Conservation (phyloP, 2,113 vertebrate species). For the Tauraco erythrolophus region DNA sequence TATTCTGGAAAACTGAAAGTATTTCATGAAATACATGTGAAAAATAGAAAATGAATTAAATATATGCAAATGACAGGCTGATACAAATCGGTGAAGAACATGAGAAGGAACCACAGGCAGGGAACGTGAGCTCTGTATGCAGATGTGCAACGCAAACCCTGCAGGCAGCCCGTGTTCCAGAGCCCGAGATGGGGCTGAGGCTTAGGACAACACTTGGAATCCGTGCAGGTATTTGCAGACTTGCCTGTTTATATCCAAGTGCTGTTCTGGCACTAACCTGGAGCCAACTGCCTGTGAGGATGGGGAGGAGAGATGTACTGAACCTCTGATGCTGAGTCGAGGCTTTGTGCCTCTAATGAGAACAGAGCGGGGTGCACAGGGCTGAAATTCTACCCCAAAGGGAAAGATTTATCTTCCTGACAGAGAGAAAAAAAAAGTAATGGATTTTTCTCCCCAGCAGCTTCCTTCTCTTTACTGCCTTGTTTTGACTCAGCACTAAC, state of each 20-base stretch:
- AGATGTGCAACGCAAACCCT: rapidly evolving
- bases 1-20: background rate
- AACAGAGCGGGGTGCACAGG: background rate
- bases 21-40: background rate
- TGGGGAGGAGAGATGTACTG: background rate
- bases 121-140: background rate
- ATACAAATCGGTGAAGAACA: background rate
- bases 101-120: background rate
- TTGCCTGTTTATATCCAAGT: background rate
- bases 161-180: background rate
- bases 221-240: background rate
- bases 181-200: background rate
- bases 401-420: conserved; percentile 4
- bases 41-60: background rate
- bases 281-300: rapidly evolving
- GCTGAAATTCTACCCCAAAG: background rate
- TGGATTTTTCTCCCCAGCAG: background rate
- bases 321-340: background rate
- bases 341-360: background rate
- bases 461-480: background rate
- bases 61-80: background rate
- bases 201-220: background rate
- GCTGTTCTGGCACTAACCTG: background rate
- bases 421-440: background rate
- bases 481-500: background rate